Evolutionary conservation across 2,888 invertebrate genomes (phyloP).

Genomic region (Heterodera filipjevi): DNA sequence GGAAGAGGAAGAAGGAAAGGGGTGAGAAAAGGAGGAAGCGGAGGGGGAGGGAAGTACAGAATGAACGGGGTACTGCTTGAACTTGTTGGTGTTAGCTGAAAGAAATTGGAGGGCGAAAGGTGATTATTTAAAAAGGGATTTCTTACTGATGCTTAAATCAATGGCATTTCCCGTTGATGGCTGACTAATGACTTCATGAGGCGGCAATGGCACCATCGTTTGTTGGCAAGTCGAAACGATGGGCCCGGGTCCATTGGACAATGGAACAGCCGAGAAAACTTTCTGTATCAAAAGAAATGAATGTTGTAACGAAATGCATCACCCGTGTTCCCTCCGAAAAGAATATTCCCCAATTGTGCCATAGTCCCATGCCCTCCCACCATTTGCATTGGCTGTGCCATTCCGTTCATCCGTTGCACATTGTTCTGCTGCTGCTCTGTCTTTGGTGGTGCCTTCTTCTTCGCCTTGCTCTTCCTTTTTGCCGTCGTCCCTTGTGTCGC

Average conservation of each 20-base stretch:
- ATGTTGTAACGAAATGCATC: too few species aligned
- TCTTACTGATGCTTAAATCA: neutral
- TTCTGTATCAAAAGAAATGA: neutral
- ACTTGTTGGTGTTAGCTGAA: neutral
- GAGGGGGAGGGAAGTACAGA: neutral
- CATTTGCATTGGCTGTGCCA: neutral
- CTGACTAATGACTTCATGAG: neutral
- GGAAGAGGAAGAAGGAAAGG: neutral
- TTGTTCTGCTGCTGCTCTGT: neutral
- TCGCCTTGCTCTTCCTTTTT: slow-evolving; percentile 1
- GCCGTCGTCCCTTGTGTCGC: neutral
- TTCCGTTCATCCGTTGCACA: neutral
- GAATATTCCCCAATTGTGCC: neutral
- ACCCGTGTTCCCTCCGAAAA: too few species aligned
- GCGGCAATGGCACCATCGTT: neutral
- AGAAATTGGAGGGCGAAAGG: neutral
- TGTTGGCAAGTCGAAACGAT: neutral
- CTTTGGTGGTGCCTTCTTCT: neutral
- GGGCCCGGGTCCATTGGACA: neutral
- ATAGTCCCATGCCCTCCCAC: neutral
- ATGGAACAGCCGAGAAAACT: neutral
- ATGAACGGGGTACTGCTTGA: neutral
- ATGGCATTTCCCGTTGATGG: neutral
- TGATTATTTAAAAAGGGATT: neutral
- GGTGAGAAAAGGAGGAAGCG: neutral